Percentiles rank a stretch among this genome's conserved stretches.
Conservation (phyloP, 2,113 vertebrate species). For the Tylochromis polylepis region DNA sequence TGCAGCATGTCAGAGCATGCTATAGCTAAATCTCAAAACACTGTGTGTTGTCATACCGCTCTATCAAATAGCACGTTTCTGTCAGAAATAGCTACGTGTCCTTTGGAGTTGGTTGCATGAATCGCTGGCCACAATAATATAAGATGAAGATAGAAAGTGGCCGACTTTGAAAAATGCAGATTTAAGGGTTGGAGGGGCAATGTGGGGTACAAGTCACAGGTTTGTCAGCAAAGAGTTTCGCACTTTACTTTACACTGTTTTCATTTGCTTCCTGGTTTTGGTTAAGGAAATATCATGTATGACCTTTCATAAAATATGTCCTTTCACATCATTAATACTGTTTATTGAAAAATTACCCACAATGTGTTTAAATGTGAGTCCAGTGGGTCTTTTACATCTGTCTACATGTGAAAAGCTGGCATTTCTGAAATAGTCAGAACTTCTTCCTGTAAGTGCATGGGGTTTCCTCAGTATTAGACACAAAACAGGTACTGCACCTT, state of each 20-base stretch:
- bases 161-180: neutral
- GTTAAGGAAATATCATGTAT: neutral
- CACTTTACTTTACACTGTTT: neutral
- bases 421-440: neutral
- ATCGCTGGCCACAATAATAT: neutral
- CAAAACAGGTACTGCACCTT: neutral
- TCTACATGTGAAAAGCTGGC: neutral
- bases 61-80: neutral
- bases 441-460: neutral
- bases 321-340: neutral
- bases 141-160: neutral
- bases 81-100: neutral
- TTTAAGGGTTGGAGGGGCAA: neutral
- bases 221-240: neutral
- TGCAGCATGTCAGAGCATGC: neutral
- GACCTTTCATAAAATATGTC: neutral
- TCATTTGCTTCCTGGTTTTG: neutral
- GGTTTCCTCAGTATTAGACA: neutral
- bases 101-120: neutral
- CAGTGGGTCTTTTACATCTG: accelerated
- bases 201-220: neutral
- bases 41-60: neutral
- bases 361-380: neutral
- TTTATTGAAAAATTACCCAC: neutral
- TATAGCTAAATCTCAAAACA: neutral